phyloP scores from a whole-genome alignment of 2,113 vertebrate genomes.

The Chroicocephalus ridibundus region DNA sequence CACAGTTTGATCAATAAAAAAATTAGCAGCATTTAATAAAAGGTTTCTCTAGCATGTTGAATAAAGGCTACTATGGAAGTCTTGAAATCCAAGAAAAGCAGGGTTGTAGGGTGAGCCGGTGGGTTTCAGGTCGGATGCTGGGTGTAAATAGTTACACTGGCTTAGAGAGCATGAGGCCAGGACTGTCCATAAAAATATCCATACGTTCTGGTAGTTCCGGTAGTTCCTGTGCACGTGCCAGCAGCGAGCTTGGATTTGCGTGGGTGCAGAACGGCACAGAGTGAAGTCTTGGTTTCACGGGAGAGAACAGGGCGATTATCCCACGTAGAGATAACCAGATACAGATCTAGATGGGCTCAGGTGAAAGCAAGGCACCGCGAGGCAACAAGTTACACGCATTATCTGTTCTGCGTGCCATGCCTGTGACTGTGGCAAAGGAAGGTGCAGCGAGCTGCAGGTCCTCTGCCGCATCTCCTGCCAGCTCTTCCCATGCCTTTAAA shows the following conservation, averaged over 20 bases:
- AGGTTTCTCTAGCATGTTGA: conserved; percentile 61
- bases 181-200: neutral
- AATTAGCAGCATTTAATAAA: conserved; percentile 80
- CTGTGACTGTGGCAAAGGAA: neutral
- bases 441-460: neutral
- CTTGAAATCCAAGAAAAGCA: conserved; percentile 35
- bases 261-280: neutral
- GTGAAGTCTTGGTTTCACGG: neutral
- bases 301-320: neutral
- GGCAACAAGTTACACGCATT: rapidly evolving
- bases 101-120: neutral
- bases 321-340: neutral
- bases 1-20: conserved; percentile 77
- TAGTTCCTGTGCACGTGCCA: neutral
- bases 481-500: neutral
- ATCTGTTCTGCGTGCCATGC: rapidly evolving
- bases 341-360: neutral
- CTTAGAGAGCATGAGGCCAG: neutral
- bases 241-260: neutral
- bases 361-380: neutral
- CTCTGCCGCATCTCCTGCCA: neutral
- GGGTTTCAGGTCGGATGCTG: neutral
- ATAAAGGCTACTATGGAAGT: conserved; percentile 4
- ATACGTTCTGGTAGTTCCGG: rapidly evolving
- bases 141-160: neutral